Evolutionary conservation across 1,140 invertebrate genomes (phyloP), one percentile per base, ranked within the genome.

Genomic region (Drosophila miranda): DNA sequence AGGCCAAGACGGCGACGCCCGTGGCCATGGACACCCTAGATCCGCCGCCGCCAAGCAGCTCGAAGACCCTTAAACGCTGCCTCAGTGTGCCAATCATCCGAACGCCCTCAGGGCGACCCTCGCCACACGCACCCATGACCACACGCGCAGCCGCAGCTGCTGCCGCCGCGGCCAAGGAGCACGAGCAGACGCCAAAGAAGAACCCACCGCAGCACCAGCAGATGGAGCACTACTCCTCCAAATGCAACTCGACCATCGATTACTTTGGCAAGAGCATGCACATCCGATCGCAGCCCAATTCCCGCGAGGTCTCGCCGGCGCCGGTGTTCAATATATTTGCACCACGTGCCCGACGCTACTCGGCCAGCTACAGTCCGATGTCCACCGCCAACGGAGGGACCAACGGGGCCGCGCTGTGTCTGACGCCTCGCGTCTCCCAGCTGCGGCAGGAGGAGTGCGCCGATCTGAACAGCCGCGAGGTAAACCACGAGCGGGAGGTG

Each of bases 401-500:
- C 11, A 69, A 57, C 49, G 78, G 60, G 6, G 92, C 92, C 83
- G 92, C 92, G 77, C 93, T 95, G 44, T 94, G 96, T 75, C 90
- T 96, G 48, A 95, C 96, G 54, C 95, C 95, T 46, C 91, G 97
- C 74, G 95, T 98, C 3, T 96, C 94, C 90, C 96, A 97, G 92
- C 92, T 98, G 43, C 93, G 96, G 54, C 95, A 96, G 72, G 97
- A 98, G 92, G 97, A 98, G 92, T 96, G 95, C 84, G 94, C 96
- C 23, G 96, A 97, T 89, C 93, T 95, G 3, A 95, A 96, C 78
- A 94, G 93, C 48, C 92, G 96, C 51, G 97, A 98, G 92, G 94
- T 95, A 44, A 96, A 96, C n/a, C 96, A 97, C 91, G 97, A 98
- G 92, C 93, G 95, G 48, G 96, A 97, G 92, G 93, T 97, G 53